Evolutionary conservation across 2,888 invertebrate species (phyloP).

Genomic region (Balanococcus diminutus): DNA sequence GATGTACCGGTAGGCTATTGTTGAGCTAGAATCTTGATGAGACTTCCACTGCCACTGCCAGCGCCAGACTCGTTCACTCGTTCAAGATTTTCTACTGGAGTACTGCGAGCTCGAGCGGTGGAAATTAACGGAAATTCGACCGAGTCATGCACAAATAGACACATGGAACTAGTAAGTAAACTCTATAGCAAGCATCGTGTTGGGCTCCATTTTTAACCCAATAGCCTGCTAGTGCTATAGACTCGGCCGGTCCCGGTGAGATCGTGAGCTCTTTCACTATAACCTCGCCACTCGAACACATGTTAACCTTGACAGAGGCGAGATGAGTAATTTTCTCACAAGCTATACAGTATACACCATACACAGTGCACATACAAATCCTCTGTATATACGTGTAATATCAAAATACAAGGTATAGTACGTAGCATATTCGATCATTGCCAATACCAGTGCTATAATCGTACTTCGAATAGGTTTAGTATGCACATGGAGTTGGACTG

Average conservation of each 20-base stretch:
- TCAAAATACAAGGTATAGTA: neutral
- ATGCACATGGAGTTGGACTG: too few species aligned
- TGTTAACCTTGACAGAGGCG: constrained; percentile 34
- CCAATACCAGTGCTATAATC: too few species aligned
- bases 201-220: neutral
- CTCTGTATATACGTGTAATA: neutral
- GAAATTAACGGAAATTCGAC: constrained; percentile 41
- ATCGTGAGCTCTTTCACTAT: neutral
- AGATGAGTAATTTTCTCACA: constrained; percentile 35
- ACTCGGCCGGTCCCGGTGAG: too few species aligned
- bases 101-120: neutral
- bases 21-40: neutral
- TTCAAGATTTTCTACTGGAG: too few species aligned
- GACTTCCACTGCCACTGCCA: neutral
- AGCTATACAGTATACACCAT: neutral
- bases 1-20: neutral
- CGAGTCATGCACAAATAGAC: neutral
- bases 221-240: neutral
- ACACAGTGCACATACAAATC: neutral
- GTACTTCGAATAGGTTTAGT: too few species aligned
- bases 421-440: too few species aligned
- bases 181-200: neutral
- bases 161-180: neutral
- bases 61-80: neutral
- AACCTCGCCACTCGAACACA: constrained; percentile 34